These are phyloP conservation scores for Osmoderma eremita DNA, from an alignment of 2,888 invertebrate species.

Conservation along the genomic window DNA sequence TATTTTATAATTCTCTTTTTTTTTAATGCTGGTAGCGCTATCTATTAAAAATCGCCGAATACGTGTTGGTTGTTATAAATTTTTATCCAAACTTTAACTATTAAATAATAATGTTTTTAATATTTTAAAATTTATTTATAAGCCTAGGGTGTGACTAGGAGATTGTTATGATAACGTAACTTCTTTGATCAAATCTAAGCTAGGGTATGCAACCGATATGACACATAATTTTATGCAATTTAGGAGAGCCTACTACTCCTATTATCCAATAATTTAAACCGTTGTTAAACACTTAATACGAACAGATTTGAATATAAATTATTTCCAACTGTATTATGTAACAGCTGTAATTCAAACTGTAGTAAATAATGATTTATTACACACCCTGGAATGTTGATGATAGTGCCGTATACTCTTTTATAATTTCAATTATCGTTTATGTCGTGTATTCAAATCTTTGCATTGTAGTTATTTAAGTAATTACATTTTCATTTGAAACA, in stretches of 20 bases:
- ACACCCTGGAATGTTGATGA: background rate
- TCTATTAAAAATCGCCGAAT: background rate
- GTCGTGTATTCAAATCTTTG: too few species aligned
- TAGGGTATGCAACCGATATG: conserved; percentile 17
- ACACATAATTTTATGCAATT: conserved; percentile 22
- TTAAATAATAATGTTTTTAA: too few species aligned
- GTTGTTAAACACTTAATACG: conserved; percentile 24
- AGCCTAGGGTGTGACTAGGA: too few species aligned
- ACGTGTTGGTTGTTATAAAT: too few species aligned
- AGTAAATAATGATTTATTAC: background rate
- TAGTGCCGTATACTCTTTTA: too few species aligned
- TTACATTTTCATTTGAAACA: too few species aligned
- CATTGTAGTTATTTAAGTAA: too few species aligned
- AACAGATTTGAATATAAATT: conserved; percentile 28
- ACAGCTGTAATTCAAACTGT: background rate
- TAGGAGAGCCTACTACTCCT: conserved; percentile 14
- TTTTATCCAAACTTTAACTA: too few species aligned
- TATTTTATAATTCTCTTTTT: conserved; percentile 10
- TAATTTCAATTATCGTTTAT: too few species aligned
- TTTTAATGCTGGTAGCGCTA: conserved; percentile 24
- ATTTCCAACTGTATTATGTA: conserved; percentile 13
- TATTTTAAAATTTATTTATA: too few species aligned
- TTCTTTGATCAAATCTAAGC: background rate
- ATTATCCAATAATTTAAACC: conserved; percentile 30
- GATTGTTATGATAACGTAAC: too few species aligned